Evolutionary conservation across 2,113 vertebrate genomes (phyloP), one percentile per base, ranked within the genome.

Genomic region (Eulacestoma nigropectus): DNA sequence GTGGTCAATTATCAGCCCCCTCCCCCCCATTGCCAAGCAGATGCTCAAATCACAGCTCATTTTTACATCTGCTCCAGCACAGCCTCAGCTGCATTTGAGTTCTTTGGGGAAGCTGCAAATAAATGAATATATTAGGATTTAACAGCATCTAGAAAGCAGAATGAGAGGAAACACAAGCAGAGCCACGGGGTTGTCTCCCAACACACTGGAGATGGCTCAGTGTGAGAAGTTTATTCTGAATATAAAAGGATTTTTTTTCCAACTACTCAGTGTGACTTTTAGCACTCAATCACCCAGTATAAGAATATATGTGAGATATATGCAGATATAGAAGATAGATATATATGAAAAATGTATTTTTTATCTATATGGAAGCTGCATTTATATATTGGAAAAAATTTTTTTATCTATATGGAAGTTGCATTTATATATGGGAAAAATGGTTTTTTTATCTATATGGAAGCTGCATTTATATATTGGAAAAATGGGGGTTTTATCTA

Each of bases 1-100:
- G 59, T 93, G 87, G 82, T 86, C 95, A 81, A 93, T 91, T 80
- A 94, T 75, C 72, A 96, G 88, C 56, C 82, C 72, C 56, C 62
- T n/a, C 56, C 82, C 72, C 44, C 13, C 35, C 84, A 63, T 78
- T 59, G 84, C 39, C 85, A 64, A 95, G 80, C 96, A 97, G 96
- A 90, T 96, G 95, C 75, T 93, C 79, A 85, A 92, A 93, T 83
- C 56, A 23, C 82, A 80, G 75, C 88, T 88, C 47, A 35, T 77
- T 90, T 90, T 39, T 59, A 63, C 90, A 90, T 80, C 90, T 74
- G 87, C 92, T 62, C 42, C 84, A 75, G 53, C 1, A 2, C 65
- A 27, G 74, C 57, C 55, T 73, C 91, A 55, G 82, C 46, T 74
- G 72, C 75, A 60, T 80, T 93, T 19, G 29, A 64, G 88, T 37